phyloP scores from a whole-genome alignment of 2,797 vertebrate species.

The Parambassis ranga region DNA sequence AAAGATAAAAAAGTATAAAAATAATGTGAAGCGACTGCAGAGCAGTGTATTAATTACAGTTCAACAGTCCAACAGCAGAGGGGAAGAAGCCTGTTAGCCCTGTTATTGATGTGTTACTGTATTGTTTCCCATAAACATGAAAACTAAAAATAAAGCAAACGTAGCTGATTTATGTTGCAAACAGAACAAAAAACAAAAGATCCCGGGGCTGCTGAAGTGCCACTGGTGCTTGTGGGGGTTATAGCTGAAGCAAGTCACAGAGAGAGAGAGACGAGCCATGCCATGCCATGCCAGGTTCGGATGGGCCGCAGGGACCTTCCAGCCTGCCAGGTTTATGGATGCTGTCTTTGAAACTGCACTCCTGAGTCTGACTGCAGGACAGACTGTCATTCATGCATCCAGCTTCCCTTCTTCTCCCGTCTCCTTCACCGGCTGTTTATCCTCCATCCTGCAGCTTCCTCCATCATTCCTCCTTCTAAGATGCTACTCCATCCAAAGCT shows the following conservation, averaged over 20 bases:
- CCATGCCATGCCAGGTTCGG: neutral
- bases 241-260: neutral
- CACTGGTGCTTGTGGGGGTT: neutral
- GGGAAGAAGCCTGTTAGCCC: too few relatives aligned
- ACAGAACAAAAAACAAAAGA: neutral
- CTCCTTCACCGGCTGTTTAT: neutral
- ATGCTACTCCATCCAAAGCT: too few relatives aligned
- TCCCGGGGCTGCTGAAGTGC: neutral
- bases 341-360: conserved; percentile 3
- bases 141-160: too few relatives aligned
- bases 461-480: too few relatives aligned
- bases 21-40: too few relatives aligned
- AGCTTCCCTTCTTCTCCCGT: neutral
- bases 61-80: too few relatives aligned
- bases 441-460: too few relatives aligned
- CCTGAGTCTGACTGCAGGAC: neutral
- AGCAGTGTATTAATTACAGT: too few relatives aligned
- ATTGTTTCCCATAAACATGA: too few relatives aligned
- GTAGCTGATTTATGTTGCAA: neutral
- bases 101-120: too few relatives aligned
- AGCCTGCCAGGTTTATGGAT: neutral
- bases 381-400: neutral
- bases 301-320: neutral
- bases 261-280: neutral
- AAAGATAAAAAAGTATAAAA: too few relatives aligned